These are phyloP conservation scores for Enchytraeus crypticus DNA, from an alignment of 2,888 invertebrate species.

Conservation along the genomic window DNA sequence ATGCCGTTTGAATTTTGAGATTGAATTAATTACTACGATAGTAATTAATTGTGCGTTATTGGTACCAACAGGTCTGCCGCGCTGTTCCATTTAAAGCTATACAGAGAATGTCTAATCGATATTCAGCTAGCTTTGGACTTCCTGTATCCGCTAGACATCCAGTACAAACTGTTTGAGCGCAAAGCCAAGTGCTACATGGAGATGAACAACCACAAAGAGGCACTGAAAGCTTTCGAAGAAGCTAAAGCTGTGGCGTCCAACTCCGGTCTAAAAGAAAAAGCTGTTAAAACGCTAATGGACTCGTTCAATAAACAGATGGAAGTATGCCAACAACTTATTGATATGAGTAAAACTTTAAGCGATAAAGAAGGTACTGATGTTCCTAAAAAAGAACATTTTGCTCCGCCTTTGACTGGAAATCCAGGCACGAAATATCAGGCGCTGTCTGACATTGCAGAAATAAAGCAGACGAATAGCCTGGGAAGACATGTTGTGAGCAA, in stretches of 20 bases:
- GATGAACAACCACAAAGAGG: constrained; percentile 50
- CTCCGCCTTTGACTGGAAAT: neutral
- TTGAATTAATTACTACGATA: no score
- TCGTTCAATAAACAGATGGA: constrained; percentile 15
- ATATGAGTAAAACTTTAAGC: no score
- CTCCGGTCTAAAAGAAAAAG: constrained; percentile 25
- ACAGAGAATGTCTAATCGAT: constrained; percentile 36
- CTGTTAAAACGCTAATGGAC: constrained; percentile 10
- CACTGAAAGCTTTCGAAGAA: constrained; percentile 36
- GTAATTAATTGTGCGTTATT: no score
- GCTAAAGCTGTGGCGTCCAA: constrained; percentile 26
- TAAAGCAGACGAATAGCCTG: constrained; percentile 29
- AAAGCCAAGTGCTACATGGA: constrained; percentile 60
- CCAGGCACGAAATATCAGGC: neutral
- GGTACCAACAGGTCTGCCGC: constrained; percentile 34
- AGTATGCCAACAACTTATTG: neutral
- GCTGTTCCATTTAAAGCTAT: constrained; percentile 37
- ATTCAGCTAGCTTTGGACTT: constrained; percentile 44
- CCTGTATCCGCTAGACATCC: constrained; percentile 58
- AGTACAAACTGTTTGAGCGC: constrained; percentile 61
- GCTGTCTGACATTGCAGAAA: constrained; percentile 1
- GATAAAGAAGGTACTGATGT: no score
- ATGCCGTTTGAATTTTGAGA: no score
- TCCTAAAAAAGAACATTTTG: neutral
- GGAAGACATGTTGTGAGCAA: constrained; percentile 37